A percentile compares a stretch with the other conserved stretches of the same genome.
Evolutionary conservation across 2,113 vertebrate genomes (phyloP).

Genomic region (Protobothrops flavoviridis): DNA sequence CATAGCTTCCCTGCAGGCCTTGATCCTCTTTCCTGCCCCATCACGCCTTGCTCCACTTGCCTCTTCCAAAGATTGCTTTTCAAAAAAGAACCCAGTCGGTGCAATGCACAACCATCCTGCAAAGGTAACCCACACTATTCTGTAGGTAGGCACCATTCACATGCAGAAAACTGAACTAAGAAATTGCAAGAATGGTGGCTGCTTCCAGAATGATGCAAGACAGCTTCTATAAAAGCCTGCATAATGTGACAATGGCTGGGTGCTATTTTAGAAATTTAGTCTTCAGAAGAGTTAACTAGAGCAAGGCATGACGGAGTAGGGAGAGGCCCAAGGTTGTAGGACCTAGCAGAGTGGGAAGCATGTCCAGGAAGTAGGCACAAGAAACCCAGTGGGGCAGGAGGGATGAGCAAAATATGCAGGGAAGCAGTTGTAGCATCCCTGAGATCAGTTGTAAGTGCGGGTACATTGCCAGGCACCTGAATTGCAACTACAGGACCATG

Average conservation of each 20-base stretch:
- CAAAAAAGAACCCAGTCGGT: not conserved
- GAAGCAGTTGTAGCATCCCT: not conserved
- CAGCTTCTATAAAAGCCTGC: not conserved
- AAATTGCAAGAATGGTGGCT: not conserved
- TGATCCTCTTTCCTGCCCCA: not conserved
- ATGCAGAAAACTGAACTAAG: not conserved
- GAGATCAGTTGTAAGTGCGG: not conserved
- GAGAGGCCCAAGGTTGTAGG: not conserved
- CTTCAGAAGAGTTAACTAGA: not conserved
- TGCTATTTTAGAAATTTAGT: not conserved
- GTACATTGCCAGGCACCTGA: not conserved
- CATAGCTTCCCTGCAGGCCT: not conserved
- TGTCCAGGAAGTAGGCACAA: not conserved
- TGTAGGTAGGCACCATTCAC: no score
- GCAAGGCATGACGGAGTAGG: not conserved
- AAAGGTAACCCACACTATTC: not conserved
- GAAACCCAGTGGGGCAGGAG: not conserved
- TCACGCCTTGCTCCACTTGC: not conserved
- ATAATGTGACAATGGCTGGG: not conserved
- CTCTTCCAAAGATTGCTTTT: not conserved
- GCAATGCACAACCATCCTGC: not conserved
- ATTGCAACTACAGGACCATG: not conserved
- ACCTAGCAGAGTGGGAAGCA: not conserved
- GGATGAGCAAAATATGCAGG: not conserved
- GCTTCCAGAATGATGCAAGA: not conserved